phyloP scores from a whole-genome alignment of 2,888 invertebrate species.

The Chrysolina haemoptera region DNA sequence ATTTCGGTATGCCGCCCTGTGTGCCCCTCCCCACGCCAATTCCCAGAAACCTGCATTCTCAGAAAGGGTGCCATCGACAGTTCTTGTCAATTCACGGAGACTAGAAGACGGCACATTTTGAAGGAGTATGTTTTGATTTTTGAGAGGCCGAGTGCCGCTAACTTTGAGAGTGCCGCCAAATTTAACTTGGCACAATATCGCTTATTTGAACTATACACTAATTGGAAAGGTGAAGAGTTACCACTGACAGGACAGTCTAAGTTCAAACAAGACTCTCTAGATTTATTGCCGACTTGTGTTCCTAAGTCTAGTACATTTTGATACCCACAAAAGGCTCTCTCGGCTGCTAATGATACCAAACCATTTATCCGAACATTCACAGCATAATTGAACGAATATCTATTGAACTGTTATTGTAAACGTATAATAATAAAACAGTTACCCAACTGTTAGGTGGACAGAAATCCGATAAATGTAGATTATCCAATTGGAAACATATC shows the following conservation, averaged over 20 bases:
- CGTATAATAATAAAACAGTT: constrained; percentile 52
- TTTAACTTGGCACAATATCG: no score
- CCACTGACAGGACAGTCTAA: not conserved
- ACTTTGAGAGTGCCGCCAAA: no score
- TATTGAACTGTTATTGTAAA: constrained; percentile 50
- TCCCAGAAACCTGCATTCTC: no score
- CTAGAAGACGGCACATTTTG: no score
- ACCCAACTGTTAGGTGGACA: constrained; percentile 56
- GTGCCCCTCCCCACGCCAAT: no score
- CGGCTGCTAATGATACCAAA: constrained; percentile 21
- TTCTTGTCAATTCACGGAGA: no score
- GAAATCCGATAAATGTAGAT: constrained; percentile 58
- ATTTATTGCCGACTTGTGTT: not conserved
- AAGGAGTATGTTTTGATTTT: no score
- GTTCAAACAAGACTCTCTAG: no score
- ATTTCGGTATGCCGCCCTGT: no score
- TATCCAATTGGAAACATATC: constrained; percentile 62
- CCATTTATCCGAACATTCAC: constrained; percentile 35
- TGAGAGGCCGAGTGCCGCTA: no score
- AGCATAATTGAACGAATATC: constrained; percentile 43
- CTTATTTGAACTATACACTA: no score
- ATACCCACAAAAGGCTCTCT: constrained; percentile 21
- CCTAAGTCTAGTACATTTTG: not conserved
- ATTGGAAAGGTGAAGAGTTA: not conserved
- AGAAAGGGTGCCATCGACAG: no score